phyloP scores from a whole-genome alignment of 1,140 invertebrate species.

The Diuraphis noxia region DNA sequence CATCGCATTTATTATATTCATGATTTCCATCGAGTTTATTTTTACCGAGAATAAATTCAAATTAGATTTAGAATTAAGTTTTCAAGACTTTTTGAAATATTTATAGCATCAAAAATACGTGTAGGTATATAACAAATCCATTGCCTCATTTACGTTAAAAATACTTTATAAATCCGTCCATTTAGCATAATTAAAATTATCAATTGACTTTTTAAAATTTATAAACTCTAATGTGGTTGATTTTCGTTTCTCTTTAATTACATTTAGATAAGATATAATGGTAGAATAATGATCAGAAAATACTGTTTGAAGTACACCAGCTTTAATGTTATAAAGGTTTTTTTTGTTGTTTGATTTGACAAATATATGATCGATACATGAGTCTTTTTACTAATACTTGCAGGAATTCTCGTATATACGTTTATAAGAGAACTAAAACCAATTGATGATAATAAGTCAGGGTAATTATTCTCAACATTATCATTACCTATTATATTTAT shows the following conservation, averaged over 20 bases:
- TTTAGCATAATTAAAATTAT: not conserved
- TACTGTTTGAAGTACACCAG: not conserved
- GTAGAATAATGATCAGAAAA: not conserved
- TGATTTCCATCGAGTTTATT: too few species aligned
- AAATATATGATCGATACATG: not conserved
- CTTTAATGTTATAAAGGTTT: not conserved
- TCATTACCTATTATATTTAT: too few species aligned
- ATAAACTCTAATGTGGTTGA: not conserved
- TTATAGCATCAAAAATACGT: not conserved
- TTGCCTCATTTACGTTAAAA: too few species aligned
- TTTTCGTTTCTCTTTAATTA: not conserved
- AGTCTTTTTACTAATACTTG: not conserved
- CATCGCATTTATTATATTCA: too few species aligned
- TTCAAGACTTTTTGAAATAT: not conserved
- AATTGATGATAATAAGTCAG: too few species aligned
- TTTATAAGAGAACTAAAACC: too few species aligned
- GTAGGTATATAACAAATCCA: not conserved
- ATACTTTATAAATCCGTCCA: too few species aligned
- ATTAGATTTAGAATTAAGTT: not conserved
- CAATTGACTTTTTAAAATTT: not conserved
- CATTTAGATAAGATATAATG: not conserved
- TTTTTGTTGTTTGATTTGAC: not conserved
- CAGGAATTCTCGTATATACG: too few species aligned
- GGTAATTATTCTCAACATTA: too few species aligned
- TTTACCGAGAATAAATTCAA: too few species aligned